Evolutionary conservation across 2,888 invertebrate species (phyloP), one percentile per base, ranked within the genome.

Genomic region (Acleris emargana): DNA sequence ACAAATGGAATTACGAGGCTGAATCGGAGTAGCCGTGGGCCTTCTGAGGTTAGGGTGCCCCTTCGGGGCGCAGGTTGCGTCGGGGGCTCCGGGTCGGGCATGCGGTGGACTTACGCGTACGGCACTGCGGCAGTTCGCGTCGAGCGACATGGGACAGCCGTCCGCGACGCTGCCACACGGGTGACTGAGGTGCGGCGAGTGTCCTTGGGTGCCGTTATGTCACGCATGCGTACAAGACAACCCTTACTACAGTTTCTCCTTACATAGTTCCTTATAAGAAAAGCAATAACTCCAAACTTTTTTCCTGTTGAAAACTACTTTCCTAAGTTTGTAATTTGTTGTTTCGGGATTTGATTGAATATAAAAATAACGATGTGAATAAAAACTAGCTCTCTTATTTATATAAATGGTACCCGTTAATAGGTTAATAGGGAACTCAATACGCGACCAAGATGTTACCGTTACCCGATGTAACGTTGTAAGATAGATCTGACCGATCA

Each of bases 1-100:
- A 86, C 79, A 89, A 88, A 91, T 89, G 88, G 87, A 91, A 91
- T 92, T 91, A 92, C 92, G 80, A 92, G 91, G 77, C 88, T 91
- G 89, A 92, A 92, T 79, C 91, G 90, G 78, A 92, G 90, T 80
- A 86, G 88, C 79, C 91, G 87, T 80, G 91, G 89, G 86, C 88
- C 88, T 87, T 89, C 88, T 75, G 87, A 83, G 83, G 80, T 82
- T 80, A 86, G 77, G 82, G 89, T 88, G 78, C 89, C 85, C 84
- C 86, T 82, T 84, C 86, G 88, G 81, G 87, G 80, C 76, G 81
- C 71, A 74, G 81, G 78, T 79, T 83, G 77, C 68, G 79, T 75
- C 74, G 76, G 78, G 73, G 81, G 51, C 57, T 61, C 80, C 78
- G 84, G 87, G 80, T 80, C 87, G 80, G 84, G 88, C 88, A 87